phyloP scores from a whole-genome alignment of 1,140 invertebrate species.

The Ganaspis sp. region DNA sequence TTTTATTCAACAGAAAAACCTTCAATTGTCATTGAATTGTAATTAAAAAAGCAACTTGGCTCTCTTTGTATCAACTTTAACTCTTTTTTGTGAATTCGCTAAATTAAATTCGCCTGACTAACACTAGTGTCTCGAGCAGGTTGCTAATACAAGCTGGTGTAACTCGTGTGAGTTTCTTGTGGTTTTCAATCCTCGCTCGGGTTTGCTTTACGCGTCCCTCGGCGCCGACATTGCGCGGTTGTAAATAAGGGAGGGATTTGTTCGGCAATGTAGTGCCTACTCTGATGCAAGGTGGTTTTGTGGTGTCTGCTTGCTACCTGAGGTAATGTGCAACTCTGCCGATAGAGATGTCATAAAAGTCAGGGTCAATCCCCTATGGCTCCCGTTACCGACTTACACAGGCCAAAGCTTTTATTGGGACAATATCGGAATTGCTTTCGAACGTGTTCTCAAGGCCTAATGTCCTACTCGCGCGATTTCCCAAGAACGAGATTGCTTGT shows the following conservation, averaged over 20 bases:
- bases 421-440: constrained; percentile 62
- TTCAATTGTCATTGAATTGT: neutral
- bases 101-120: neutral
- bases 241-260: constrained; percentile 63
- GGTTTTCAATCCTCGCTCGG: constrained; percentile 64
- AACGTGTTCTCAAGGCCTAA: constrained; percentile 59
- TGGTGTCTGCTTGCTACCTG: neutral
- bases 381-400: constrained; percentile 22
- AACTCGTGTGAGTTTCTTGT: constrained; percentile 45
- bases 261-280: constrained; percentile 39
- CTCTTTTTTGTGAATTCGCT: neutral
- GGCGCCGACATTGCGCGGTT: constrained; percentile 49
- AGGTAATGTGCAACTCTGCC: neutral
- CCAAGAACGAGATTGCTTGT: constrained; percentile 39
- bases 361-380: constrained; percentile 40
- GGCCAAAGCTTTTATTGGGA: constrained; percentile 53
- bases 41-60: too few relatives aligned
- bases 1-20: neutral
- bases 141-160: constrained; percentile 7
- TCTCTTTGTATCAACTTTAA: neutral
- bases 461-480: constrained; percentile 47
- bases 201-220: constrained; percentile 60
- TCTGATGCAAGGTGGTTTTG: constrained; percentile 8
- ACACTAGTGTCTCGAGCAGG: neutral
- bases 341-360: constrained; percentile 45